These are phyloP conservation scores for Athalia rosae DNA, from an alignment of 2,888 invertebrate genomes.

Conservation along the genomic window DNA sequence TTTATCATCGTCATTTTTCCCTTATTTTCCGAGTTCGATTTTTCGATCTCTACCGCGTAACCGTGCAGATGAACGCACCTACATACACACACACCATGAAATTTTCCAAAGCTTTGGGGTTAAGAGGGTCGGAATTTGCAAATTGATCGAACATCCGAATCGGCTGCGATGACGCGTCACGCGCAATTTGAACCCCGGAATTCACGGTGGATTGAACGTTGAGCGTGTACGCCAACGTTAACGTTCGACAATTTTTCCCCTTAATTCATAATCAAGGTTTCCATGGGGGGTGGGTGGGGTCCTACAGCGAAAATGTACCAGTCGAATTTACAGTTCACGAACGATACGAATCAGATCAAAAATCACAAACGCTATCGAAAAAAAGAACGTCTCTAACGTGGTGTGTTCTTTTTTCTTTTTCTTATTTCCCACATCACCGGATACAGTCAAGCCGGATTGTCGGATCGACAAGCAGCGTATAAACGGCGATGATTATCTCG, in stretches of 20 bases:
- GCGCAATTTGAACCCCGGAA: conserved; percentile 30
- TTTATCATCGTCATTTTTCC: neutral
- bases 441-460: conserved; percentile 88
- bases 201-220: conserved; percentile 25
- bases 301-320: too few relatives aligned
- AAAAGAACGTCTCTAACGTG: neutral
- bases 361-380: too few relatives aligned
- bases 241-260: conserved; percentile 9
- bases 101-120: neutral
- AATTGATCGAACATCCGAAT: conserved; percentile 40
- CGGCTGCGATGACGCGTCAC: conserved; percentile 26
- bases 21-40: conserved; percentile 15
- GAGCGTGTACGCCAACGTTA: neutral
- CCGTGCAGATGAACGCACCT: neutral
- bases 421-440: neutral
- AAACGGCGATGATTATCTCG: conserved; percentile 84
- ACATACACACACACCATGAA: too few relatives aligned
- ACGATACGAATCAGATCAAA: too few relatives aligned
- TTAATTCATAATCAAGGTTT: neutral
- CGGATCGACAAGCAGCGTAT: conserved; percentile 84
- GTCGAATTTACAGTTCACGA: too few relatives aligned
- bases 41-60: conserved; percentile 5
- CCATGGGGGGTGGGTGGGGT: too few relatives aligned
- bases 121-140: conserved; percentile 29
- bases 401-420: neutral